Evolutionary conservation across 1,140 invertebrate species (phyloP), one percentile per base, ranked within the genome.

Genomic region (Brachionus rotundiformis): DNA sequence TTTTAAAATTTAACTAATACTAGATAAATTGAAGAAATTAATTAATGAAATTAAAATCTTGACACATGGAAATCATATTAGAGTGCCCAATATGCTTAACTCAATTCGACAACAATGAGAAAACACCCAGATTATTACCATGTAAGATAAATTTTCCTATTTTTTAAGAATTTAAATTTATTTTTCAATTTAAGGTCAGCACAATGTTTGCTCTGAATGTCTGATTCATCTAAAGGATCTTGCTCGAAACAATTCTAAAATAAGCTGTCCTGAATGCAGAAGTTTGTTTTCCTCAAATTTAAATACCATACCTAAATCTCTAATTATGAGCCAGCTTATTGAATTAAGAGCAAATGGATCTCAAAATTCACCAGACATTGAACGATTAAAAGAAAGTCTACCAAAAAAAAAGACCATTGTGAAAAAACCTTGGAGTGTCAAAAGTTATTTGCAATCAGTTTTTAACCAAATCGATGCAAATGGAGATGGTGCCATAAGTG

Each of bases 391-490:
- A 7, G 2, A 2, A n/a, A 41, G 8, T 19, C 29, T 27, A 3
- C 2, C 29, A 10, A 41, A 77, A 31, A 16, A n/a, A 29, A 29
- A 10, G 16, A 11, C 39, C 19, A 31, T n/a, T n/a, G 36, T 44
- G 3, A 44, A 13, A 11, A 77, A 44, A 23, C n/a, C 41, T 13
- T 73, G 68, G 68, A 44, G 23, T 29, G 36, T 41, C 1, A 73
- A 73, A 27, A 33, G 44, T 8, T 79, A 59, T 25, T 4, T 79
- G 25, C 39, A 59, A 63, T 23, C 2, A 19, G 59, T 79, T 13
- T 79, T 79, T 10, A 29, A 79, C 10, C n/a, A 79, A 33, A 79
- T 79, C 7, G 76, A 79, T 79, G 8, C n/a, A 11, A 63, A 79
- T 59, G 11, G 36, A 33, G 59, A 63, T 27, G 76, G 76, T 33